A percentile compares a stretch with the other conserved stretches of the same genome.
These are phyloP conservation scores for Neoniphon sammara DNA, from an alignment of 2,797 vertebrate genomes.

Conservation along the genomic window DNA sequence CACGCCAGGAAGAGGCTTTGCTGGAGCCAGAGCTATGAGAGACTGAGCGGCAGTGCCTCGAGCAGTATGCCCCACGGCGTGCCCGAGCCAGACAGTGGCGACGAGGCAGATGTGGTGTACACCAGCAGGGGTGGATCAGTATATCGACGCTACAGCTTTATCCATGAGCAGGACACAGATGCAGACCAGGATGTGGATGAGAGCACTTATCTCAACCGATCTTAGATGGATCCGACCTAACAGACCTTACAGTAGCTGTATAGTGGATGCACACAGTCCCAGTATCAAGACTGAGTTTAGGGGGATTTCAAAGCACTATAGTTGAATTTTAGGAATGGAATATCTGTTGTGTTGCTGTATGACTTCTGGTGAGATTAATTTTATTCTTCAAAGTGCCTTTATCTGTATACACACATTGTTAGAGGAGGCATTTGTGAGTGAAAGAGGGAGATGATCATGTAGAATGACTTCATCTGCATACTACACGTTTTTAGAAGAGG, in stretches of 20 bases:
- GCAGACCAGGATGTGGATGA: slow-evolving; percentile 70
- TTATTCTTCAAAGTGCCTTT: slow-evolving; percentile 63
- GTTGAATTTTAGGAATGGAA: slow-evolving; percentile 28
- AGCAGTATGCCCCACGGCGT: slow-evolving; percentile 80
- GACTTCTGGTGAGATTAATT: slow-evolving; percentile 35
- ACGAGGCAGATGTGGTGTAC: slow-evolving; percentile 87
- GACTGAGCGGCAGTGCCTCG: slow-evolving; percentile 77
- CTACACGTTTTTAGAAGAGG: slow-evolving; percentile 42
- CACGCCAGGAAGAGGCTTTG: slow-evolving; percentile 81
- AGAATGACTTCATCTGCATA: slow-evolving; percentile 55
- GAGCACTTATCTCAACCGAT: slow-evolving; percentile 66
- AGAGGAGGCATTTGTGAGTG: slow-evolving; percentile 38
- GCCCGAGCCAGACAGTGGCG: slow-evolving; percentile 78
- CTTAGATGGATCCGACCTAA: slow-evolving; percentile 46
- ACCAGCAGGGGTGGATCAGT: slow-evolving; percentile 81
- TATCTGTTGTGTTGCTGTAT: slow-evolving; percentile 7
- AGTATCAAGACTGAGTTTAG: slow-evolving; percentile 21
- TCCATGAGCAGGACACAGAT: slow-evolving; percentile 77
- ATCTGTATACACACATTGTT: slow-evolving; percentile 45
- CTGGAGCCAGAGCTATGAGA: slow-evolving; percentile 85
- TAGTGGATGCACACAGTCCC: slow-evolving; percentile 6
- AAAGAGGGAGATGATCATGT: slow-evolving; percentile 14
- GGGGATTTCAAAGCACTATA: slow-evolving; percentile 27
- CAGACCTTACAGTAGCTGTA: slow-evolving; percentile 6
- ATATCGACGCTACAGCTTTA: slow-evolving; percentile 78